Evolutionary conservation across 1,140 invertebrate species (phyloP).

Genomic region (Mycetomoellerius zeteki): DNA sequence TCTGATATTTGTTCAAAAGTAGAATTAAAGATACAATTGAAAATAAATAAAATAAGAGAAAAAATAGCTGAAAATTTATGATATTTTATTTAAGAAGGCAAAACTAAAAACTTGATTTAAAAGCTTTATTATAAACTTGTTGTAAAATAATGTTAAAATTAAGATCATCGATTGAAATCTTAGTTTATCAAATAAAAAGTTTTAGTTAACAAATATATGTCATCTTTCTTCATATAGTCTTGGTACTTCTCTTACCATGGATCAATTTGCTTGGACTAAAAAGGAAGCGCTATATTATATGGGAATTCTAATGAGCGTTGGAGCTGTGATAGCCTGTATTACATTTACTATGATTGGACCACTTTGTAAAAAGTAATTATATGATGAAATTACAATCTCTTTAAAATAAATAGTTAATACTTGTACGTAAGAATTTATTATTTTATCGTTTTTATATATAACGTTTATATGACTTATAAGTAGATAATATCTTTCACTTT

Average conservation of each 20-base stretch:
- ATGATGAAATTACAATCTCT: background rate
- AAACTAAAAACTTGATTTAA: background rate
- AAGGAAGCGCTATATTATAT: constrained; percentile 92
- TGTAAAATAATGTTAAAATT: constrained; percentile 11
- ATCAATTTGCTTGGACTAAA: constrained; percentile 96
- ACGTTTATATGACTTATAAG: constrained; percentile 11
- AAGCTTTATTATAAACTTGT: background rate
- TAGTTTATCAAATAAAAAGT: background rate
- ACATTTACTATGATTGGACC: constrained; percentile 92
- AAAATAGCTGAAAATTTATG: background rate
- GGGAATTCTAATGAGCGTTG: constrained; percentile 93
- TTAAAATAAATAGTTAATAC: background rate
- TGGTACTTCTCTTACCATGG: constrained; percentile 94
- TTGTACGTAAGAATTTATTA: too few species aligned
- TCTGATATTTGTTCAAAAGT: background rate
- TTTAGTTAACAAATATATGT: constrained; percentile 5
- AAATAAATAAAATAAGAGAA: background rate
- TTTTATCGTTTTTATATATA: background rate
- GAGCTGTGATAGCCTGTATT: constrained; percentile 91
- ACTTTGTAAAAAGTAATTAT: constrained; percentile 89
- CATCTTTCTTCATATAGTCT: constrained; percentile 86
- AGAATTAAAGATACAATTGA: background rate
- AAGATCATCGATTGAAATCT: constrained; percentile 15
- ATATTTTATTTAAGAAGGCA: background rate
- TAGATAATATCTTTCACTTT: background rate